phyloP scores from a whole-genome alignment of 2,113 vertebrate species.

The Dipodomys spectabilis region DNA sequence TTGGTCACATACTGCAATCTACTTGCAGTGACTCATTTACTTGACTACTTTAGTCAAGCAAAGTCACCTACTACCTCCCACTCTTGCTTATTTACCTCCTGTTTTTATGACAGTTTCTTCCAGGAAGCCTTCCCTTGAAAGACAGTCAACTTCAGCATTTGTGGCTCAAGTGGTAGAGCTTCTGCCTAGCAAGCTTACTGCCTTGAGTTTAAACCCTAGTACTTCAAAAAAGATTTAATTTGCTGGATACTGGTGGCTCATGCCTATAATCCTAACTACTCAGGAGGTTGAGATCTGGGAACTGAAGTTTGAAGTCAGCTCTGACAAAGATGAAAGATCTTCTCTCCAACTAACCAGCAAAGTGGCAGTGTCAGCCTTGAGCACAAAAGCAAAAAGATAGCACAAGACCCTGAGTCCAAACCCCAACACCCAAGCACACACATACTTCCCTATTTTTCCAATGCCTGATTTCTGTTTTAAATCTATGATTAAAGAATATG shows the following conservation, averaged over 20 bases:
- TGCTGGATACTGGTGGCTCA: too few relatives aligned
- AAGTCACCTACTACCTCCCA: neutral
- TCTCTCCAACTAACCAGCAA: neutral
- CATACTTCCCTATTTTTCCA: neutral
- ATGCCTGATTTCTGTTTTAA: neutral
- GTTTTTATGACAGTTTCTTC: constrained; percentile 31
- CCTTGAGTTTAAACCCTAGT: neutral
- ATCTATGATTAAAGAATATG: constrained; percentile 10
- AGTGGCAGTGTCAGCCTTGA: neutral
- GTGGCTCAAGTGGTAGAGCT: neutral
- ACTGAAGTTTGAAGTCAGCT: too few relatives aligned
- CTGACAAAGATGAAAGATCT: too few relatives aligned
- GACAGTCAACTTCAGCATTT: neutral
- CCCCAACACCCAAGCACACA: too few relatives aligned
- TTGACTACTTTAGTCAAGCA: neutral
- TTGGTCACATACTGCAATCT: neutral
- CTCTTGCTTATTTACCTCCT: neutral
- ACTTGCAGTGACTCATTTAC: constrained; percentile 24
- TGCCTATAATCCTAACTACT: too few relatives aligned
- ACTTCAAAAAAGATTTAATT: neutral
- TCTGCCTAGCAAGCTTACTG: too few relatives aligned
- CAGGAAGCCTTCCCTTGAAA: neutral
- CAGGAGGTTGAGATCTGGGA: too few relatives aligned
- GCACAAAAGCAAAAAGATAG: neutral
- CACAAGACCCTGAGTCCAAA: too few relatives aligned